Evolutionary conservation across 2,888 invertebrate species (phyloP), one percentile per base, ranked within the genome.

Genomic region (Chydorus sphaericus): DNA sequence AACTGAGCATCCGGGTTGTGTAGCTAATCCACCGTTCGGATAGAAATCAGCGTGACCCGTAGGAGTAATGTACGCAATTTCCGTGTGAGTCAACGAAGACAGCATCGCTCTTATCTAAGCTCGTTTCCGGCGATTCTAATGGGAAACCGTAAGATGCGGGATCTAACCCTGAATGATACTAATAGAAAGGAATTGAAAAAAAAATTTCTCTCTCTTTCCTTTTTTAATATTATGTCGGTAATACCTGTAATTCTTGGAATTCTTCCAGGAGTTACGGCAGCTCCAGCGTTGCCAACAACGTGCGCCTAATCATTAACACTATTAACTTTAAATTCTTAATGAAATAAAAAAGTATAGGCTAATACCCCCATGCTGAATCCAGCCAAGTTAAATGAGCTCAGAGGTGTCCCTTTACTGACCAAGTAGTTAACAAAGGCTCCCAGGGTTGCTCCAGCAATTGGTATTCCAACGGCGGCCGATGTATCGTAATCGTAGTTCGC

Each of bases 41-140:
- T 81, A 85, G 65, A 83, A 85, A 67, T 85, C 85, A 0, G 71
- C 80, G 64, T 83, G 77, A 0, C 85, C 85, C 20, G 81, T 73
- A 4, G 82, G 74, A 29, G 66, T 62, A n/a, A 65, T 63, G 60
- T 79, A 77, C 0, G 84, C 84, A 33, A 78, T 71, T 39, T 78
- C 70, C 0, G 83, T 84, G 1, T 76, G 78, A 62, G 80, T 81
- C 23, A 0, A 80, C 85, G 63, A 83, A 85, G 23, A 73, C 69
- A 0, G 84, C 85, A 65, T 85, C 84, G 3, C 71, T 74, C 31
- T 69, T 69, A 61, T 82, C 82, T 51, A 85, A 69, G 54, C 75
- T 70, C 55, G 73, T 70, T 20, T 72, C 67, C 70, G 71, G 49
- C 62, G 65, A 16, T 60, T 58, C 69, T 23, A 62, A 62, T 66